Evolutionary conservation across 2,888 invertebrate species (phyloP), one percentile per base, ranked within the genome.

Genomic region (Matsumyia berberina): DNA sequence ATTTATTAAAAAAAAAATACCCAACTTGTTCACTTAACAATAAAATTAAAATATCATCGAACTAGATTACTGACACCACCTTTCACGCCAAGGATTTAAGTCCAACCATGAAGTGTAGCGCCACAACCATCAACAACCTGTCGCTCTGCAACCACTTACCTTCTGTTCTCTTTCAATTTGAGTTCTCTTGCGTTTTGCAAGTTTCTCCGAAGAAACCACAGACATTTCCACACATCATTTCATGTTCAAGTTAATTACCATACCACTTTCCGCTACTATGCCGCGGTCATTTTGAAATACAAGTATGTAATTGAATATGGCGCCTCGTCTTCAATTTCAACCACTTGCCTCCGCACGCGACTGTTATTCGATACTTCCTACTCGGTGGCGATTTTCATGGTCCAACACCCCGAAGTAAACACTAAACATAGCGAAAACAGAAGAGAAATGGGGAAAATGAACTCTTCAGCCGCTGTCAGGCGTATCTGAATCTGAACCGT

Each of bases 301-400:
- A 51, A n/a, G 67, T 69, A 69, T 24, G 24, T 24, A 24, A 77
- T 44, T 58, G 33, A 70, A 72, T 70, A 66, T 57, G 76, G 64
- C 78, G 62, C 53, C n/a, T n/a, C n/a, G n/a, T n/a, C n/a, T 37
- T 53, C 5, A 44, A 37, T 58, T 37, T 44, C 24, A 60, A 44
- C 49, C 33, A 17, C 42, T 12, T 44, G 37, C 35, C 9, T 44
- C 37, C 73, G 35, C 67, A 83, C 83, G 72, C 78, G 67, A 67
- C 35, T 42, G 55, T 42, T 8, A 82, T 60, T 78, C 24, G 57
- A 82, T 82, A 82, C 51, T 53, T 78, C 44, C 53, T 70, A 6
- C 31, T 53, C 8, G 31, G 33, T 62, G 35, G 17, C 49, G 33
- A 1, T 29, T n/a, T 70, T 62, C 31, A 64, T 9, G 58, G 70